A percentile compares a stretch with the other conserved stretches of the same genome.
Evolutionary conservation across 2,888 invertebrate species (phyloP).

Genomic region (Dolomedes plantarius): DNA sequence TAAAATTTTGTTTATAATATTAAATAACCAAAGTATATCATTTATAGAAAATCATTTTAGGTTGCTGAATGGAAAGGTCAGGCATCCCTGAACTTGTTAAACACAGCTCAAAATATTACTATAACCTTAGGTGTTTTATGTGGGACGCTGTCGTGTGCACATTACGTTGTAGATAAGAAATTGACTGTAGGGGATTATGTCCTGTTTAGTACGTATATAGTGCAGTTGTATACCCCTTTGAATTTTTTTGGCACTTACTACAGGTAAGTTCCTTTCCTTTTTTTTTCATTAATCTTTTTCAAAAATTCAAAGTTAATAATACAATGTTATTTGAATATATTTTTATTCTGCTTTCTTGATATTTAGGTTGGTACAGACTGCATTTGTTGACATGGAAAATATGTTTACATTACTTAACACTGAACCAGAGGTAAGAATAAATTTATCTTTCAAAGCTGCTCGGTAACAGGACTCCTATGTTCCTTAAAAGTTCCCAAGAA

Average conservation of each 20-base stretch:
- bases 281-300: neutral
- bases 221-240: slow-evolving; percentile 94
- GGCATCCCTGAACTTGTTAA: slow-evolving; percentile 91
- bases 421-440: slow-evolving; percentile 84
- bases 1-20: too few species aligned
- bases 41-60: slow-evolving; percentile 80
- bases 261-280: slow-evolving; percentile 80
- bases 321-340: too few species aligned
- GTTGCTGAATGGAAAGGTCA: slow-evolving; percentile 92
- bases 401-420: slow-evolving; percentile 97
- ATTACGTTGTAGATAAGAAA: slow-evolving; percentile 84
- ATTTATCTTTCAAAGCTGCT: neutral
- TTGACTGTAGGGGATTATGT: slow-evolving; percentile 97
- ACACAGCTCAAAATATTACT: slow-evolving; percentile 92
- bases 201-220: slow-evolving; percentile 94
- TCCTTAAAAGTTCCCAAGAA: too few species aligned
- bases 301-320: too few species aligned
- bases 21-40: too few species aligned
- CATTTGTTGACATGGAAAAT: slow-evolving; percentile 99
- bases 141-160: slow-evolving; percentile 92
- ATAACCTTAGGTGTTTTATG: slow-evolving; percentile 89
- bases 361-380: slow-evolving; percentile 94
- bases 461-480: too few species aligned
- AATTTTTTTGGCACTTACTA: slow-evolving; percentile 99
- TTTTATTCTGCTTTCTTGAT: too few species aligned